Base-by-base conservation (phyloP, 2,888 invertebrate genomes). In the Perizoma affinitatum region DNA sequence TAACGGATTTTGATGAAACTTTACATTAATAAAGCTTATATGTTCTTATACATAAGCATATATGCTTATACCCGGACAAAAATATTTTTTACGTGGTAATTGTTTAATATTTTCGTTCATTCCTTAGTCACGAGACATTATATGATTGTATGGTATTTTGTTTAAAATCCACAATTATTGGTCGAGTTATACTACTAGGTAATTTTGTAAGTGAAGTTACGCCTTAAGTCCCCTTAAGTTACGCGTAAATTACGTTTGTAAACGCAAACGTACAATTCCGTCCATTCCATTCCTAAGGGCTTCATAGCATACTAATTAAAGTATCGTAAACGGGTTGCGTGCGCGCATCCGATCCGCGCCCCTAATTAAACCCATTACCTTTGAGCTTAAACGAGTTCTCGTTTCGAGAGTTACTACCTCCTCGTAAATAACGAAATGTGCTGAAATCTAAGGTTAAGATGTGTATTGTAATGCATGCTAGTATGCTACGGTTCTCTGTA, bases 251-350 rank as follows among this genome's bases (percentile, higher is more conserved):
- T 45, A 51, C 60, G 43, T 44, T 34, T 34, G 52, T 43, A 53
- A 56, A 44, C 38, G 49, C 54, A 67, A 61, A 68, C 61, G 60
- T 59, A 67, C 57, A 68, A 72, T 71, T 70, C 67, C 61, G 54
- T 69, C 51, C 56, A 58, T 64, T 67, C 47, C 56, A 57, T 63
- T 68, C 51, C 67, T 61, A 56, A 42, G 45, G 59, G 66, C 61
- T 58, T 67, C 64, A 65, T 62, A 69, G 73, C 64, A 65, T 62
- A 69, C 72, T 76, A 73, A 78, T 75, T 75, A 74, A 73, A 69
- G 65, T 64, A 72, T 74, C 75, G 70, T 75, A 73, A 73, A 75
- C 58, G 57, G 53, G 55, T 65, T 70, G 67, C 70, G 66, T 71
- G 70, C 63, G 59, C 73, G 66, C 70, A 68, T 61, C 63, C 61